Evolutionary conservation across 64 coral and sea anemone species (phyloP), one percentile per base, ranked within the genome.

Genomic region (Dendronephthya gigantea): DNA sequence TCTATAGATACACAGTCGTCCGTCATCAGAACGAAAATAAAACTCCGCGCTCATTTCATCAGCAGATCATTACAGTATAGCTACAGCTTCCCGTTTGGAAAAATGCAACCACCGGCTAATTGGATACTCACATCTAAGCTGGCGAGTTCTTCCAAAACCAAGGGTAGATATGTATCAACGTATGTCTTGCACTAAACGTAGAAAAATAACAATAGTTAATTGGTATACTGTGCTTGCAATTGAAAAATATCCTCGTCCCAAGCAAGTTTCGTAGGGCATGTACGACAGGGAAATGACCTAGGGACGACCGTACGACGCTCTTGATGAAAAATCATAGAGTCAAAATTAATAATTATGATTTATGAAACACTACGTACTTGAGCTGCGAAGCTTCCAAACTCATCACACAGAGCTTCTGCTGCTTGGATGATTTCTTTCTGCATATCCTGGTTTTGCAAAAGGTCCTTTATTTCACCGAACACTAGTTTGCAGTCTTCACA

Each of bases 161-260:
- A 1, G 29, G 82, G 88, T 2, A 17, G 76, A 84, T 89, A 89
- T 15, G 8, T 8, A 28, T 89, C 88, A 29, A 89, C 82, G 27
- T 83, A 84, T 11, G 81, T 40, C 43, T 89, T 89, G 50, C 88
- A 89, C 88, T 89, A 28, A 28, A 12, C 66, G 38, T 83, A 45
- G 41, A 45, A 45, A 4, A 45, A 45, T n/a, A n/a, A n/a, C n/a
- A n/a, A 45, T 45, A n/a, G n/a, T 2, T 83, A 11, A 83, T 14
- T 36, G 25, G 14, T 59, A 85, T 33, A 38, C n/a, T n/a, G n/a
- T n/a, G n/a, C n/a, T n/a, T n/a, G n/a, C n/a, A n/a, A n/a, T n/a
- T n/a, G n/a, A n/a, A n/a, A n/a, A n/a, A n/a, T n/a, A n/a, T n/a
- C n/a, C n/a, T n/a, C n/a, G n/a, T n/a, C n/a, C n/a, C n/a, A n/a